These are phyloP conservation scores for Heliconius himera DNA, from an alignment of 1,140 invertebrate species.

Conservation along the genomic window DNA sequence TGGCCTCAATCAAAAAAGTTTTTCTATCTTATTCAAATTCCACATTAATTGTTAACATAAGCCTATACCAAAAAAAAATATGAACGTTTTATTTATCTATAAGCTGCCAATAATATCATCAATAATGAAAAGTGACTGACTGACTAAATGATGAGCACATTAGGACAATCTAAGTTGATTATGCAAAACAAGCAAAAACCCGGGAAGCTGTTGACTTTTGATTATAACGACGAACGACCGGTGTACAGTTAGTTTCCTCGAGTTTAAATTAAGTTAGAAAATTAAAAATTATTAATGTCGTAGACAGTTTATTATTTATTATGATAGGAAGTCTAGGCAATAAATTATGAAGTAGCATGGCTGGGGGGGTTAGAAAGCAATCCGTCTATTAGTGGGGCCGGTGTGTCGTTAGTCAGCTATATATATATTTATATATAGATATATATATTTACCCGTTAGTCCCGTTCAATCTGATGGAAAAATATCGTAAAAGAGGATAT, in stretches of 20 bases:
- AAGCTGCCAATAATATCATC: background rate
- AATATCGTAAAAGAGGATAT: slow-evolving; percentile 14
- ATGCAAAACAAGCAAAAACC: slow-evolving; percentile 34
- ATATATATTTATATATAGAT: no score
- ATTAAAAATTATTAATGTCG: slow-evolving; percentile 40
- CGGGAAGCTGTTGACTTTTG: slow-evolving; percentile 34
- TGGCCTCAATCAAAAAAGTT: no score
- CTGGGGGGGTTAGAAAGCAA: slow-evolving; percentile 52
- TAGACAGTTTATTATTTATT: slow-evolving; percentile 46
- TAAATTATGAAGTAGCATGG: slow-evolving; percentile 45
- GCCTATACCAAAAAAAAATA: background rate
- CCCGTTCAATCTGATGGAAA: slow-evolving; percentile 17
- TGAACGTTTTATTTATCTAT: background rate
- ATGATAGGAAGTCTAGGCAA: slow-evolving; percentile 47
- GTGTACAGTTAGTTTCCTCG: slow-evolving; percentile 34
- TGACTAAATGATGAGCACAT: background rate
- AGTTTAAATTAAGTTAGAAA: slow-evolving; percentile 42
- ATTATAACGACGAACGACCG: slow-evolving; percentile 24
- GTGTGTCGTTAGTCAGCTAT: slow-evolving; percentile 33
- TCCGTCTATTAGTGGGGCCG: slow-evolving; percentile 51
- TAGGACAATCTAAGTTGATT: background rate
- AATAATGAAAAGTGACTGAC: background rate
- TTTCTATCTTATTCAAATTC: no score
- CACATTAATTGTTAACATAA: no score
- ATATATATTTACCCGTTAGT: slow-evolving; percentile 30